Evolutionary conservation across 2,888 invertebrate genomes (phyloP), one percentile per base, ranked within the genome.

Genomic region (Rotaria sp.): DNA sequence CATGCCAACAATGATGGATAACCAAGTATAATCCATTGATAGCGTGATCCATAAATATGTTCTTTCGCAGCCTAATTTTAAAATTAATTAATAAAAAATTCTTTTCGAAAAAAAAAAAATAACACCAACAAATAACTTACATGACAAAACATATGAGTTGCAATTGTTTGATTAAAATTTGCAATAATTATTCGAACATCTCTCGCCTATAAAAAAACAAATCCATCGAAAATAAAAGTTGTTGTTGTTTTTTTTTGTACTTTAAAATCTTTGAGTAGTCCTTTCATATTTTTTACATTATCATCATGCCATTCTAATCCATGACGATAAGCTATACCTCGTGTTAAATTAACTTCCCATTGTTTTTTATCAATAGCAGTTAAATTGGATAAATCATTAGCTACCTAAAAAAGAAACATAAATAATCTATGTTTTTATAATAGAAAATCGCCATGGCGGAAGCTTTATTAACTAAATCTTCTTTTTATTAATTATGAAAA

Each of bases 1-100:
- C 75, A 75, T 26, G 38, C 45, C 38, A 24, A 75, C 13, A 18
- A 2, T 26, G 38, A 38, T 24, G 38, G 26, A 41, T 41, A 85
- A 10, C 86, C 86, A 7, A 85, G n/a, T 52, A 86, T 85, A 21
- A 86, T 85, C 86, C 86, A 86, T 85, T 86, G 86, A 85, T 86
- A 86, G 30, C 57, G 85, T 45, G 59, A 45, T 24, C 86, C 86
- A 15, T 85, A 86, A 74, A 86, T 26, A 26, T 75, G 38, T 41
- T 75, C 45, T 45, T 5, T 26, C 26, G 75, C 75, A 45, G 45
- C 75, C 75, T 75, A 75, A 26, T 59, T n/a, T n/a, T 30, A n/a
- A 59, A 67, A n/a, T 67, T 24, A 5, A 52, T 52, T 52, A 24
- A 15, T 50, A 18, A 50, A 5, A 45, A 45, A 45, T 8, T 45